Evolutionary conservation across 2,113 vertebrate genomes (phyloP), one percentile per base, ranked within the genome.

Genomic region (Catharus fuscescens): DNA sequence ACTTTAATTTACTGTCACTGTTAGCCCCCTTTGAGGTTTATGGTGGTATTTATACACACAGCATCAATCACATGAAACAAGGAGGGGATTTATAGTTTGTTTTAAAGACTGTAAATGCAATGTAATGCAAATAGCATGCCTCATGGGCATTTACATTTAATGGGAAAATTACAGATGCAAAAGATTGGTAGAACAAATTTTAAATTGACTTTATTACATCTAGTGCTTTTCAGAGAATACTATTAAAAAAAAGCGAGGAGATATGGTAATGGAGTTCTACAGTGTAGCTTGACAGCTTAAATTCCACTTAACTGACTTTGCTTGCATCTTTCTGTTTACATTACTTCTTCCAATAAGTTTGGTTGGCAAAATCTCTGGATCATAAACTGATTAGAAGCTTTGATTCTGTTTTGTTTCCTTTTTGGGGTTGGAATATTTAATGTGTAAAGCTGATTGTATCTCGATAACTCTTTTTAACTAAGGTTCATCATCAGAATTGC

Each of bases 41-140:
- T 98, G 97, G 98, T 98, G 98, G 98, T 98, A 98, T 98, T 98
- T 98, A 98, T 98, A 98, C 97, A 98, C 98, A 98, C 98, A 98
- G 98, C 98, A 98, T 98, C 98, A 98, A 98, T 98, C 98, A 98
- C 98, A 98, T 97, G 97, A 98, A 98, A 98, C 98, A 98, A 98
- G 98, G 97, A 98, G 97, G 97, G 98, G 97, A 98, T 98, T 98
- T 98, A 98, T 98, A 98, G 98, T 98, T 98, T 98, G 98, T 98
- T 98, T 98, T 98, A 98, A 98, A 98, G 98, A 98, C 98, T 98
- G 98, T 98, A 98, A 98, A 98, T 98, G 98, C 98, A 98, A 98
- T 98, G 98, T 98, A 98, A 98, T 98, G 98, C 98, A 98, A 98
- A 98, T 98, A 98, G 98, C 98, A 98, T 98, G 98, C 98, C 98